Percentiles rank a stretch among this genome's conserved stretches.
Conservation (phyloP, 1,140 invertebrate genomes). For the Trichomalopsis sarcophagae region DNA sequence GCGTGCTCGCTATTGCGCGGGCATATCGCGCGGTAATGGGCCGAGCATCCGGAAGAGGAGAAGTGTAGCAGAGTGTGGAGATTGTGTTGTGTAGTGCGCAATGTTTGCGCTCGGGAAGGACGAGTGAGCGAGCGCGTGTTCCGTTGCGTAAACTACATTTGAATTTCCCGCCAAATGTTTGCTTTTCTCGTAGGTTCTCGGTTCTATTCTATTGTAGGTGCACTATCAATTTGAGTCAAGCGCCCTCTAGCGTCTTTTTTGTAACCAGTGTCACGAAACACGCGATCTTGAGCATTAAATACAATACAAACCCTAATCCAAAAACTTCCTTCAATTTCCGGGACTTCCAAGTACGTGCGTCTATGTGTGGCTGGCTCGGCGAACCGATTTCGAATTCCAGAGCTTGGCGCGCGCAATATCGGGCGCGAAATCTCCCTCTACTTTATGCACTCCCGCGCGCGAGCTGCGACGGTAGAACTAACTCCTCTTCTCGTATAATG, state of each 20-base stretch:
- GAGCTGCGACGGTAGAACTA: not conserved
- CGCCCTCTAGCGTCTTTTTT: too few species aligned
- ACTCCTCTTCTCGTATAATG: not conserved
- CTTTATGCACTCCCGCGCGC: slow-evolving; percentile 9
- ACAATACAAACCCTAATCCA: too few species aligned
- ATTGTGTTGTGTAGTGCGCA: not conserved
- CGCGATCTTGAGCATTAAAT: too few species aligned
- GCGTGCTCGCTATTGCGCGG: not conserved
- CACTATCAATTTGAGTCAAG: too few species aligned
- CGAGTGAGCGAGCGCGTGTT: not conserved
- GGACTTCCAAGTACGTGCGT: not conserved
- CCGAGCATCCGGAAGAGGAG: slow-evolving; percentile 40
- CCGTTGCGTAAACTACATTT: not conserved
- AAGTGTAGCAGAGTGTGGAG: not conserved
- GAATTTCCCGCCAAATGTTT: not conserved
- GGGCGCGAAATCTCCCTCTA: slow-evolving; percentile 6
- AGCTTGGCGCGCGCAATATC: not conserved
- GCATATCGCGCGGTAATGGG: slow-evolving; percentile 32
- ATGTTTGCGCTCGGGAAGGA: not conserved
- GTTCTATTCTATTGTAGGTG: too few species aligned
- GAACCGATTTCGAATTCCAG: slow-evolving; percentile 17
- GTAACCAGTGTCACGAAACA: not conserved
- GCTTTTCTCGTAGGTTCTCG: too few species aligned
- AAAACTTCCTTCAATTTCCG: not conserved
- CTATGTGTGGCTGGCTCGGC: not conserved